phyloP scores from a whole-genome alignment of 2,888 invertebrate species.

The Pinctada fucata region DNA sequence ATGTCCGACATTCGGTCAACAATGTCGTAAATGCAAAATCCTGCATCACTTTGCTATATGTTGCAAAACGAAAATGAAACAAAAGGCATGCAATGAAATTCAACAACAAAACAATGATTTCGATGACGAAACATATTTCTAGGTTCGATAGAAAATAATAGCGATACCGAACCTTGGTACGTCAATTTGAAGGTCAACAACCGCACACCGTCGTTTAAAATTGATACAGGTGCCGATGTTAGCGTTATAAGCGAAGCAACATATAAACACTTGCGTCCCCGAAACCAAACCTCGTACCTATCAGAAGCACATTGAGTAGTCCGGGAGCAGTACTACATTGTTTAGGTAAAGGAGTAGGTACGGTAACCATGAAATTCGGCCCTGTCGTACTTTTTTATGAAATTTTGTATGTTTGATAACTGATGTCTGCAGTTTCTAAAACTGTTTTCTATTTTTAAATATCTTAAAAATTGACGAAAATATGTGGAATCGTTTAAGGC shows the following conservation, averaged over 20 bases:
- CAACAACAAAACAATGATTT: neutral
- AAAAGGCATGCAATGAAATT: neutral
- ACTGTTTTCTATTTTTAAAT: no score
- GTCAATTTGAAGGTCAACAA: slow-evolving; percentile 8
- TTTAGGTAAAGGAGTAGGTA: slow-evolving; percentile 1
- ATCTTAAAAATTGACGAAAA: no score
- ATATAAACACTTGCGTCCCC: neutral
- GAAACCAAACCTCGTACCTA: neutral
- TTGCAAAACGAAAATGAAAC: slow-evolving; percentile 15
- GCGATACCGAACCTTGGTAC: neutral
- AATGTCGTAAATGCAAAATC: slow-evolving; percentile 11
- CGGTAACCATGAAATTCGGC: no score
- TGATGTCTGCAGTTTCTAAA: no score
- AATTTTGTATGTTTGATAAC: no score
- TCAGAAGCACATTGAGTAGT: neutral
- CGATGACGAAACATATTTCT: slow-evolving; percentile 19
- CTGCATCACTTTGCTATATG: slow-evolving; percentile 30
- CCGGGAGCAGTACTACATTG: neutral
- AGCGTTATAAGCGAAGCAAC: neutral
- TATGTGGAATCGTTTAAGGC: no score
- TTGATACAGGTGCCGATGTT: slow-evolving; percentile 13
- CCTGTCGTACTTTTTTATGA: no score
- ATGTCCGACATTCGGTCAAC: slow-evolving; percentile 26
- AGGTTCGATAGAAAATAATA: slow-evolving; percentile 8
- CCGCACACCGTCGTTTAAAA: neutral